Conservation (phyloP, 2,113 vertebrate species). For the Lepisosteus osseus region DNA sequence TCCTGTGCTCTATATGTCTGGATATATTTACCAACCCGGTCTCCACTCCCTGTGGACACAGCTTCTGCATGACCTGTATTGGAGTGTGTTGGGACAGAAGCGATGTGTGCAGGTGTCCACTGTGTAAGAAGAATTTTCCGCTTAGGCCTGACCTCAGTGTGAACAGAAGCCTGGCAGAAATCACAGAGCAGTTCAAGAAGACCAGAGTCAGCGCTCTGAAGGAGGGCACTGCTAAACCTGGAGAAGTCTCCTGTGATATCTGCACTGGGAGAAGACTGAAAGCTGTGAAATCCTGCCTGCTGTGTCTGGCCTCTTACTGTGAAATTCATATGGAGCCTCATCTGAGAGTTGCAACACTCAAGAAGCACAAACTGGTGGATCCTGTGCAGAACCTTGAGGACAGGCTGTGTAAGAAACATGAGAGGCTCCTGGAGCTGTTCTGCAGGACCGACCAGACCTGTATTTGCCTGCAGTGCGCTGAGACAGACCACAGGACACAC, state of each 20-base stretch:
- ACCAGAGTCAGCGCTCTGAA: not conserved
- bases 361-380: constrained; percentile 7
- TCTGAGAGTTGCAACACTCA: not conserved
- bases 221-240: not conserved
- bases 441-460: constrained; percentile 2
- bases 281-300: constrained; percentile 17
- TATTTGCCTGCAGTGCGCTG: constrained; percentile 1
- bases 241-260: constrained; percentile 11
- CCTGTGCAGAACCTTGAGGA: not conserved
- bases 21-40: not conserved
- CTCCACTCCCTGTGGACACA: constrained; percentile 8
- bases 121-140: not conserved
- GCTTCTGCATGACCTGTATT: constrained; percentile 6
- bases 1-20: constrained; percentile 6
- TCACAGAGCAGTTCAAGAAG: not conserved
- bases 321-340: constrained; percentile 18
- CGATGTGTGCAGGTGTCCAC: constrained; percentile 2
- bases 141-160: not conserved
- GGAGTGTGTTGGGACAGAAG: not conserved
- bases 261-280: constrained; percentile 11
- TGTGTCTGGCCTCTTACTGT: constrained; percentile 22
- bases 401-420: constrained; percentile 3
- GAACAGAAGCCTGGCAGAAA: not conserved
- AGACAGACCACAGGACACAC: not conserved
- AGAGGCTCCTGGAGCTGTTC: constrained; percentile 19